phyloP scores from a whole-genome alignment of 1,140 invertebrate species.

The Reticulitermes speratus region DNA sequence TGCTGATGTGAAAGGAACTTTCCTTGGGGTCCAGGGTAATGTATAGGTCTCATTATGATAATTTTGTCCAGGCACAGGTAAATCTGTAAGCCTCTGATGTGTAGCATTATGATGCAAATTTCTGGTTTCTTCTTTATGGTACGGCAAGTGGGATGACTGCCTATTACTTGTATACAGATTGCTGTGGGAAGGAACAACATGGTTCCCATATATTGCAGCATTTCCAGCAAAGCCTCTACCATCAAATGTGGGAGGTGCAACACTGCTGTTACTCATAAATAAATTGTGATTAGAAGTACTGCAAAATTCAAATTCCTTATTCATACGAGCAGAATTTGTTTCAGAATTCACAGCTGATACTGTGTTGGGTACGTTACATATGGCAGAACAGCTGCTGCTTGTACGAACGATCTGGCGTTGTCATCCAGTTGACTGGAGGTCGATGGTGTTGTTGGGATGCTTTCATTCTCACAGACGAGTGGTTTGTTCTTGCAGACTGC shows the following conservation, averaged over 20 bases:
- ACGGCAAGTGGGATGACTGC: background rate
- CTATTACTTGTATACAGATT: background rate
- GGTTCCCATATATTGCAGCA: background rate
- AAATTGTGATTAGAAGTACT: background rate
- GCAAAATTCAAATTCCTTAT: background rate
- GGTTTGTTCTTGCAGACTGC: background rate
- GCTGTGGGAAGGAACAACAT: slow-evolving; percentile 4
- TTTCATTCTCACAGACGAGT: slow-evolving; percentile 6
- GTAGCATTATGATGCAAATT: background rate
- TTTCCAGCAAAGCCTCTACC: background rate
- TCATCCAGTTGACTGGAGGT: slow-evolving; percentile 64
- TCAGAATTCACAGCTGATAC: background rate
- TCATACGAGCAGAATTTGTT: background rate
- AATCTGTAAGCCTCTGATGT: background rate
- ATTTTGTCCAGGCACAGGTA: slow-evolving; percentile 1
- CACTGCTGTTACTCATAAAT: background rate
- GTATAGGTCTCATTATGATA: slow-evolving; percentile 28
- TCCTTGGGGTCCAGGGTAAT: slow-evolving; percentile 26
- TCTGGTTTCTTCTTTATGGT: background rate
- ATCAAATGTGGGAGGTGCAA: background rate
- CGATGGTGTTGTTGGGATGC: slow-evolving; percentile 35
- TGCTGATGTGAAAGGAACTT: slow-evolving; percentile 23
- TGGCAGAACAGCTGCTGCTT: slow-evolving; percentile 5
- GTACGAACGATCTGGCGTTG: slow-evolving; percentile 51
- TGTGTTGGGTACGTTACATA: background rate